These are phyloP conservation scores for Hiodon alosoides DNA, from an alignment of 2,113 vertebrate genomes.

Conservation along the genomic window DNA sequence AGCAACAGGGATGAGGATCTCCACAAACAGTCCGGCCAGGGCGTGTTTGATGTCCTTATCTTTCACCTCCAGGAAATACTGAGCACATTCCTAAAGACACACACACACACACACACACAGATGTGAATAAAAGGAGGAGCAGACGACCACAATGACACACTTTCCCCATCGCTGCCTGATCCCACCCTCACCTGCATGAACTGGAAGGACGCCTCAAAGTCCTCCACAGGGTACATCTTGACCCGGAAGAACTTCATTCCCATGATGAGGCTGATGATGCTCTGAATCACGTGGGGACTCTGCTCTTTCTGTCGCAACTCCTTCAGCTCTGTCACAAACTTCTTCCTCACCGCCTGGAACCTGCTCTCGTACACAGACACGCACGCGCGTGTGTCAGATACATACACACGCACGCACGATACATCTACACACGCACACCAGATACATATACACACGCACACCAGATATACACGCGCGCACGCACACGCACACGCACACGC, in stretches of 20 bases:
- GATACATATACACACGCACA: constrained; percentile 19
- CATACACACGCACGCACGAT: not conserved
- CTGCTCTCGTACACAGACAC: constrained; percentile 46
- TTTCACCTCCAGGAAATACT: constrained; percentile 98
- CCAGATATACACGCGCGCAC: constrained; percentile 7
- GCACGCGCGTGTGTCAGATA: not conserved
- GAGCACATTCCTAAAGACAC: constrained; percentile 84
- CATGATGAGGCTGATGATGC: constrained; percentile 97
- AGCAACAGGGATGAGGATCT: constrained; percentile 97
- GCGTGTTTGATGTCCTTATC: constrained; percentile 98
- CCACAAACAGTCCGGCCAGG: constrained; percentile 94
- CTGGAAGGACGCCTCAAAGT: constrained; percentile 98
- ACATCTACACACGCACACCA: constrained; percentile 8
- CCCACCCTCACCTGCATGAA: constrained; percentile 84
- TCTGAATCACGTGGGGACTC: constrained; percentile 89
- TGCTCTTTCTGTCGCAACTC: constrained; percentile 91
- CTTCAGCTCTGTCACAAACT: constrained; percentile 96
- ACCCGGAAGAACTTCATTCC: constrained; percentile 99
- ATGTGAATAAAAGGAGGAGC: not conserved
- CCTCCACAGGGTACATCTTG: constrained; percentile 98
- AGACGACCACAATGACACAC: not conserved
- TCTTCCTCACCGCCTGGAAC: constrained; percentile 96
- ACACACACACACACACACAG: constrained; percentile 16
- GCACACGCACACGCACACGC: not conserved
- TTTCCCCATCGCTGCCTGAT: not conserved